A percentile compares a stretch with the other conserved stretches of the same genome.
Evolutionary conservation across 2,888 invertebrate species (phyloP).

Genomic region (Andricus curvator): DNA sequence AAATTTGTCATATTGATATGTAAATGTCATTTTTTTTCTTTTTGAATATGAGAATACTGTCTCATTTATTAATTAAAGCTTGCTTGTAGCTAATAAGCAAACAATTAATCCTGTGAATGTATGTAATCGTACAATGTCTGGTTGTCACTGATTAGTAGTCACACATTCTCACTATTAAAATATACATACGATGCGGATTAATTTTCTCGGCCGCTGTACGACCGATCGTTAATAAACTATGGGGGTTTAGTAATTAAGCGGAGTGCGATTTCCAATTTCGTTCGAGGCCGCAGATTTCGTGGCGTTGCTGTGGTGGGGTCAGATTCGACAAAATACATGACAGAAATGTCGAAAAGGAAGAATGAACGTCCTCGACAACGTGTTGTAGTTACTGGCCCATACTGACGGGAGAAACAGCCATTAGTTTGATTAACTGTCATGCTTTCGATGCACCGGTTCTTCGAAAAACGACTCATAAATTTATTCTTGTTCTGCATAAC

Average conservation of each 20-base stretch:
- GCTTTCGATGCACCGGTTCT: constrained; percentile 60
- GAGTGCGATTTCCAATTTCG: constrained; percentile 72
- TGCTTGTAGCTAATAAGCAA: neutral
- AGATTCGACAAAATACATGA: constrained; percentile 46
- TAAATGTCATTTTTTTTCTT: too few relatives aligned
- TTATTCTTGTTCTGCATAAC: constrained; percentile 49
- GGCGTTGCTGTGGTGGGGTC: neutral
- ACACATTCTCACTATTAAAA: neutral
- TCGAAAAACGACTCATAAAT: constrained; percentile 53
- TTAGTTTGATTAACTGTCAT: constrained; percentile 72
- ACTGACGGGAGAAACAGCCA: constrained; percentile 64
- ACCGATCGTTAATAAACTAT: constrained; percentile 51
- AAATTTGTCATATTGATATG: too few relatives aligned
- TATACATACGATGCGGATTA: neutral
- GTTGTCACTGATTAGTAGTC: neutral
- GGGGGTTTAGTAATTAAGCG: constrained; percentile 69
- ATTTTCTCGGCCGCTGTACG: neutral
- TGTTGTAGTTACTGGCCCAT: constrained; percentile 37
- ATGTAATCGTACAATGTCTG: neutral
- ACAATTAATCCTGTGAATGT: neutral
- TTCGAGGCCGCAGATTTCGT: constrained; percentile 45
- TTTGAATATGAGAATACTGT: too few relatives aligned
- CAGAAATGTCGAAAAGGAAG: constrained; percentile 49
- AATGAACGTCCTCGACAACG: neutral
- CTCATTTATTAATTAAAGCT: too few relatives aligned